Base-by-base conservation (phyloP, 2,797 vertebrate species). In the Cyprinella venusta region DNA sequence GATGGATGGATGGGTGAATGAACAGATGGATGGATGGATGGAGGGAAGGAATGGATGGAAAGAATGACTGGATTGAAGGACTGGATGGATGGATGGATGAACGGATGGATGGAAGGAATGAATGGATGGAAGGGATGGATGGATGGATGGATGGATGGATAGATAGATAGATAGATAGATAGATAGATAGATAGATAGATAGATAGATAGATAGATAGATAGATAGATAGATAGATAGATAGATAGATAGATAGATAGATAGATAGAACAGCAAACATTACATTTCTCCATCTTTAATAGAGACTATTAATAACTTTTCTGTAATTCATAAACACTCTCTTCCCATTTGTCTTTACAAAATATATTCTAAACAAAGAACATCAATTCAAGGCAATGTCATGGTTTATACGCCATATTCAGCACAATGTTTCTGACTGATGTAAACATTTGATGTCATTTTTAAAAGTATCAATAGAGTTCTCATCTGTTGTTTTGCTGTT, bases 341-440 rank as follows among this genome's bases (percentile, higher is more conserved):
- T 36, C n/a, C n/a, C 38, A 30, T 45, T 18, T 50, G 38, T 64
- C 3, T 7, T 54, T 74, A 38, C 30, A 74, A 81, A 74, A 80
- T 50, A 72, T 72, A 72, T 36, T 16, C 26, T 26, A 42, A 61
- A 59, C 69, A 72, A 50, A 48, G 56, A 45, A 36, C 7, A 63
- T 64, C 40, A 38, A 30, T 50, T 26, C 42, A 50, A 64, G 79
- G 70, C 30, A 81, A 45, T 59, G 24, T 64, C 36, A 13, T 50
- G 30, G 15, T 64, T 50, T 72, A 16, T 50, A 45, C 45, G 30
- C 24, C 16, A 42, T 4, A 45, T 30, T 19, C 6, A 19, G 40
- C n/a, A 63, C 4, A 59, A 16, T 74, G 15, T 7, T 54, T 36
- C 45, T 50, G 16, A 72, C 18, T 8, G 10, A 69, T 71, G 79